phyloP scores from a whole-genome alignment of 2,113 vertebrate species.

The Copsychus sechellarum region DNA sequence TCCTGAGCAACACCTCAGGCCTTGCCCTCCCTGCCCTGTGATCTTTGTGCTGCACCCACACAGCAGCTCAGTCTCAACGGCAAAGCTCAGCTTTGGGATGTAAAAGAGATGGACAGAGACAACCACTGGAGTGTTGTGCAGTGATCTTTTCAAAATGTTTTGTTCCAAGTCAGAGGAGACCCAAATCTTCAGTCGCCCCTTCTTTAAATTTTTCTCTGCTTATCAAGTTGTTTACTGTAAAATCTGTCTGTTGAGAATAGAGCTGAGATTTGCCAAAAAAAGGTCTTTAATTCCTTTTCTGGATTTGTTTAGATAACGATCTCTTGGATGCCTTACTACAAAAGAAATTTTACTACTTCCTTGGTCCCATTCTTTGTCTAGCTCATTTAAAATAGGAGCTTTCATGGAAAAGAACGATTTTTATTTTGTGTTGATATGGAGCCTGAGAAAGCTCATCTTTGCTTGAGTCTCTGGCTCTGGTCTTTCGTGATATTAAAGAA shows the following conservation, averaged over 20 bases:
- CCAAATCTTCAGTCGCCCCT: background rate
- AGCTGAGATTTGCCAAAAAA: background rate
- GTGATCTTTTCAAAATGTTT: background rate
- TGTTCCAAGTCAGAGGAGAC: fast-evolving
- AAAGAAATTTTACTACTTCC: background rate
- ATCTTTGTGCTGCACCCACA: background rate
- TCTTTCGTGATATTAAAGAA: background rate
- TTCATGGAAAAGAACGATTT: background rate
- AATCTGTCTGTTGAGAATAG: background rate
- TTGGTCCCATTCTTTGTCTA: background rate
- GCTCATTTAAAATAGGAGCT: background rate
- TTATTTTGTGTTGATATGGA: background rate
- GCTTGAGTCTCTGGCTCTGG: background rate
- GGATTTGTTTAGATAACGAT: background rate
- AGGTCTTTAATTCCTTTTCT: background rate
- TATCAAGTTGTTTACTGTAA: background rate
- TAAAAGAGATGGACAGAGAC: background rate
- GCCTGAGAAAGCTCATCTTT: background rate
- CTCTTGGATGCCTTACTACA: background rate
- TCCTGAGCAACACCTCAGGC: background rate
- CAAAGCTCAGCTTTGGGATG: background rate
- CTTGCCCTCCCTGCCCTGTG: background rate
- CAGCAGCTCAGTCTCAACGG: background rate
- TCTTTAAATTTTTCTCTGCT: background rate
- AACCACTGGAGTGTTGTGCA: fast-evolving